These are phyloP conservation scores for Limenitis camilla DNA, from an alignment of 2,888 invertebrate species.

Conservation along the genomic window DNA sequence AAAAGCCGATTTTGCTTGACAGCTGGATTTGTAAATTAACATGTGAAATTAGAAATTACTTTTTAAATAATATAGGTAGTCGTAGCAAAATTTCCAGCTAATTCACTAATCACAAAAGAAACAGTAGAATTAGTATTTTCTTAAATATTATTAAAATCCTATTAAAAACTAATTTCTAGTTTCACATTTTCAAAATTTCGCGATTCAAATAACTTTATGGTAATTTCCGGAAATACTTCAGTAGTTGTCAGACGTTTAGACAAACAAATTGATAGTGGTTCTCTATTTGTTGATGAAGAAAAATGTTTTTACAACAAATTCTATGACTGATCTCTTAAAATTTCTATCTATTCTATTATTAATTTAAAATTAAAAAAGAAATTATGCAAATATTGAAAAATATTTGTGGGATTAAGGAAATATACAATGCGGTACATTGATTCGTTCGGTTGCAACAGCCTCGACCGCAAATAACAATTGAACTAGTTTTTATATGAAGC, in stretches of 20 bases:
- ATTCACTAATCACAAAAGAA: not conserved
- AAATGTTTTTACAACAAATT: no score
- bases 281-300: no score
- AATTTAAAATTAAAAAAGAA: not conserved
- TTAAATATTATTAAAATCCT: no score
- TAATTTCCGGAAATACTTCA: no score
- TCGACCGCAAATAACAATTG: constrained; percentile 17
- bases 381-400: not conserved
- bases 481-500: constrained; percentile 19
- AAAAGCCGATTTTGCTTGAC: constrained; percentile 47
- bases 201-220: no score
- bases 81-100: not conserved
- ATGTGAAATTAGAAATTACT: constrained; percentile 7
- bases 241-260: no score
- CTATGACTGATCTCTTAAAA: no score
- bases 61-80: not conserved
- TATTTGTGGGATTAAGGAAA: not conserved
- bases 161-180: no score
- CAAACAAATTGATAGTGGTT: no score
- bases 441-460: constrained; percentile 2
- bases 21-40: constrained; percentile 31
- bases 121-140: no score
- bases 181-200: no score
- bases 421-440: constrained; percentile 1
- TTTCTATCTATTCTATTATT: no score